Conservation (phyloP, 2,888 invertebrate species). For the Drosophila histrio region DNA sequence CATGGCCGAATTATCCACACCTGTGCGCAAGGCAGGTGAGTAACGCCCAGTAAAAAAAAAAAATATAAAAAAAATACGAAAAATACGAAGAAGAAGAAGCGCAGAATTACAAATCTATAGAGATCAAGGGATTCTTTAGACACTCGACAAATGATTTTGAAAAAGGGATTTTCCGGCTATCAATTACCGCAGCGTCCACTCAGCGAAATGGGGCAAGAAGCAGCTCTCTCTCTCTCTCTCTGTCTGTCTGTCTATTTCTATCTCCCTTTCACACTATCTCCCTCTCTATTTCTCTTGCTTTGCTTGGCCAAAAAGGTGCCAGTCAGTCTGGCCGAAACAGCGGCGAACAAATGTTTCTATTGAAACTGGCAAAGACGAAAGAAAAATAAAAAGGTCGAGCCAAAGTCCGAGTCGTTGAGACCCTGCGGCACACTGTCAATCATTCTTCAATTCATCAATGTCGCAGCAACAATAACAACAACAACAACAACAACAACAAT, state of each 20-base stretch:
- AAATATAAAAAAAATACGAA: not conserved
- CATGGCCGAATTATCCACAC: constrained; percentile 83
- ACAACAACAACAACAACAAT: constrained; percentile 24
- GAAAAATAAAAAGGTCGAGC: constrained; percentile 5
- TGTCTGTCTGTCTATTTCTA: not conserved
- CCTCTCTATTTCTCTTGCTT: not conserved
- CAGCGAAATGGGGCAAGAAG: constrained; percentile 33
- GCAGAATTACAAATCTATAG: not conserved
- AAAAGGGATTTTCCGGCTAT: constrained; percentile 49
- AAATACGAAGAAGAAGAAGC: not conserved
- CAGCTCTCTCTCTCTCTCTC: not conserved
- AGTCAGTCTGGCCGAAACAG: constrained; percentile 77
- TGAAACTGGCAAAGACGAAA: constrained; percentile 46
- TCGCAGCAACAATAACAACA: constrained; percentile 36
- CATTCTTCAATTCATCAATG: constrained; percentile 80
- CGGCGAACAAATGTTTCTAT: constrained; percentile 61
- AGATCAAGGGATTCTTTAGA: not conserved
- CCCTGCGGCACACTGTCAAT: constrained; percentile 71
- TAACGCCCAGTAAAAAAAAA: constrained; percentile 16
- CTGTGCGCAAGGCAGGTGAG: constrained; percentile 83
- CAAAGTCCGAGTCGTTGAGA: constrained; percentile 5
- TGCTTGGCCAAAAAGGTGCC: constrained; percentile 72
- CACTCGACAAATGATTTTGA: not conserved
- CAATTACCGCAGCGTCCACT: constrained; percentile 59
- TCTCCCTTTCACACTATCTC: not conserved